Conservation (phyloP, 2,888 invertebrate species). For the Agapostemon virescens region DNA sequence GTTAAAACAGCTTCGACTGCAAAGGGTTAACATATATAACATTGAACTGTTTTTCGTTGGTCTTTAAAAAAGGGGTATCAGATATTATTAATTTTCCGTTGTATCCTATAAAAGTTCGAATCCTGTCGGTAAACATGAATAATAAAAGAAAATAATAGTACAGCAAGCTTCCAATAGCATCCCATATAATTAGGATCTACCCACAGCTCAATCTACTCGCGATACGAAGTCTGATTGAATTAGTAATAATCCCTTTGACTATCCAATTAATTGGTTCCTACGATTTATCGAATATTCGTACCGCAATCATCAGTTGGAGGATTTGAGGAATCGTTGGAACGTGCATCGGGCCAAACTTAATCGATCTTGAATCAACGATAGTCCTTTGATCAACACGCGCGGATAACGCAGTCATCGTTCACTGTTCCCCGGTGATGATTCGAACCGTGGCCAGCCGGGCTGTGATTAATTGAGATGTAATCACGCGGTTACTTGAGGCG, state of each 20-base stretch:
- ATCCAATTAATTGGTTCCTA: conserved; percentile 41
- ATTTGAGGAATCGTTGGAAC: conserved; percentile 49
- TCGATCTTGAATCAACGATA: conserved; percentile 42
- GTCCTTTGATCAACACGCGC: conserved; percentile 58
- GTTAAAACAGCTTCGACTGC: no score
- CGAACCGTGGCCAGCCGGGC: conserved; percentile 2
- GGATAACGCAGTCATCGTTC: conserved; percentile 30
- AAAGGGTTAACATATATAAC: no score
- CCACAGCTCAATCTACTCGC: conserved; percentile 12
- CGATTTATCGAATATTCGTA: conserved; percentile 39
- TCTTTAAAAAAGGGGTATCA: no score
- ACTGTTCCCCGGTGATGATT: conserved; percentile 31
- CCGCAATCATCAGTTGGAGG: conserved; percentile 10
- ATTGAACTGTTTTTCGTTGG: no score
- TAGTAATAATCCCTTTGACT: conserved; percentile 41
- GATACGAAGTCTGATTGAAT: conserved; percentile 18
- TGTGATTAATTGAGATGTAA: conserved; percentile 55
- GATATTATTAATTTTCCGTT: no score
- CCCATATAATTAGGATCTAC: conserved; percentile 17
- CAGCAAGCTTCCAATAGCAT: neutral
- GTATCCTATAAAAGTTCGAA: no score
- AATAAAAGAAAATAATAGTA: neutral
- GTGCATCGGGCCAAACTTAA: conserved; percentile 34
- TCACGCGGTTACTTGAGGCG: conserved; percentile 37
- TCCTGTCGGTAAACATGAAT: no score